phyloP scores from a whole-genome alignment of 1,140 invertebrate genomes.

The Drosophila miranda region DNA sequence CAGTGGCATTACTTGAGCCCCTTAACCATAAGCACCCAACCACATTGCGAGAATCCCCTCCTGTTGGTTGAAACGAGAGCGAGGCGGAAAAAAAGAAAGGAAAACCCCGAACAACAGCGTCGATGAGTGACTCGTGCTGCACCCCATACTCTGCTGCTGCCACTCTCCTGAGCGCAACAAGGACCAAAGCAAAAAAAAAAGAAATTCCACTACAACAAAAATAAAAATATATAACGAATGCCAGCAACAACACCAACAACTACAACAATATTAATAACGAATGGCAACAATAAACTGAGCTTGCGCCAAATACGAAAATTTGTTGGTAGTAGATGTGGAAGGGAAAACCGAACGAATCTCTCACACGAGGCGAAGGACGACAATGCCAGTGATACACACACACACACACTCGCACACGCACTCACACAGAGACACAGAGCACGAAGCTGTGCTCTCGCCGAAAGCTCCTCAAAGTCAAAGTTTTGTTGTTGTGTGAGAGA shows the following conservation, averaged over 20 bases:
- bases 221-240: constrained; percentile 54
- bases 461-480: constrained; percentile 57
- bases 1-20: too few relatives aligned
- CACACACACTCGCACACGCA: constrained; percentile 23
- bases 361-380: constrained; percentile 49
- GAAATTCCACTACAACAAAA: constrained; percentile 62
- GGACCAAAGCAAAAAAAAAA: constrained; percentile 36
- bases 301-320: constrained; percentile 68
- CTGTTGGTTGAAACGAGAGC: constrained; percentile 27
- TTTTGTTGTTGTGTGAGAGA: constrained; percentile 30
- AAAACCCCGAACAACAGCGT: constrained; percentile 25
- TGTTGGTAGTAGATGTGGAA: constrained; percentile 6
- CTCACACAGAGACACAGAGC: constrained; percentile 24
- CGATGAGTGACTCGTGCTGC: constrained; percentile 43
- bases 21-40: too few relatives aligned
- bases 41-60: neutral
- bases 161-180: constrained; percentile 68
- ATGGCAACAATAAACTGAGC: constrained; percentile 76
- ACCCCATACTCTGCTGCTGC: constrained; percentile 23
- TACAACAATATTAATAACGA: constrained; percentile 51
- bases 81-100: constrained; percentile 15
- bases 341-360: constrained; percentile 45
- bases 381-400: constrained; percentile 46
- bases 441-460: constrained; percentile 54
- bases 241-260: constrained; percentile 49